Conservation (phyloP, 2,888 invertebrate species). For the Pseudoips prasinana region DNA sequence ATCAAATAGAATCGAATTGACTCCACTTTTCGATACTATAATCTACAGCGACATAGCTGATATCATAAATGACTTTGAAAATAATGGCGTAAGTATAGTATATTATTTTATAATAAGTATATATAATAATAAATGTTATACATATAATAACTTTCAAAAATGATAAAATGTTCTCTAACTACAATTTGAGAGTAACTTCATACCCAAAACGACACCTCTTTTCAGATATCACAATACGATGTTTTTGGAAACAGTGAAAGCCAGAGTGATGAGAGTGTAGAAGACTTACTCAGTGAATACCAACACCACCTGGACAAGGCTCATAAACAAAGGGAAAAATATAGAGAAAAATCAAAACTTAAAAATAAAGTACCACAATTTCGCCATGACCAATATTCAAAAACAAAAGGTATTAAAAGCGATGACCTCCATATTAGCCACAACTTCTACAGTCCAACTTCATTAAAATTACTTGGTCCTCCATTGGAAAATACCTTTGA, state of each 20-base stretch:
- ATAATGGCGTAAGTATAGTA: slow-evolving; percentile 56
- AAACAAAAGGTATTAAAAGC: slow-evolving; percentile 43
- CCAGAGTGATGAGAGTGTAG: slow-evolving; percentile 64
- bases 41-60: slow-evolving; percentile 70
- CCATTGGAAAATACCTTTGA: slow-evolving; percentile 48
- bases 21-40: slow-evolving; percentile 64
- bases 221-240: slow-evolving; percentile 54
- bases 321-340: slow-evolving; percentile 58
- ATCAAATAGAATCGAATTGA: slow-evolving; percentile 52
- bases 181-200: too few relatives aligned
- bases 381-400: slow-evolving; percentile 54
- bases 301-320: slow-evolving; percentile 68
- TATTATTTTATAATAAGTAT: too few relatives aligned
- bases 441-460: slow-evolving; percentile 38
- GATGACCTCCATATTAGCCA: slow-evolving; percentile 41
- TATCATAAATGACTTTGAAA: slow-evolving; percentile 64
- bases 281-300: slow-evolving; percentile 66
- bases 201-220: too few relatives aligned
- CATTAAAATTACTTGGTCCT: slow-evolving; percentile 33
- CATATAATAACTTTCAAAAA: too few relatives aligned
- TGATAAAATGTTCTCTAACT: too few relatives aligned
- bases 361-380: slow-evolving; percentile 67
- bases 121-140: too few relatives aligned
- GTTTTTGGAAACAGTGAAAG: slow-evolving; percentile 48
- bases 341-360: slow-evolving; percentile 52